Percentiles rank a stretch among this genome's conserved stretches.
Evolutionary conservation across 2,113 vertebrate genomes (phyloP).

Genomic region (Stictonetta naevosa): DNA sequence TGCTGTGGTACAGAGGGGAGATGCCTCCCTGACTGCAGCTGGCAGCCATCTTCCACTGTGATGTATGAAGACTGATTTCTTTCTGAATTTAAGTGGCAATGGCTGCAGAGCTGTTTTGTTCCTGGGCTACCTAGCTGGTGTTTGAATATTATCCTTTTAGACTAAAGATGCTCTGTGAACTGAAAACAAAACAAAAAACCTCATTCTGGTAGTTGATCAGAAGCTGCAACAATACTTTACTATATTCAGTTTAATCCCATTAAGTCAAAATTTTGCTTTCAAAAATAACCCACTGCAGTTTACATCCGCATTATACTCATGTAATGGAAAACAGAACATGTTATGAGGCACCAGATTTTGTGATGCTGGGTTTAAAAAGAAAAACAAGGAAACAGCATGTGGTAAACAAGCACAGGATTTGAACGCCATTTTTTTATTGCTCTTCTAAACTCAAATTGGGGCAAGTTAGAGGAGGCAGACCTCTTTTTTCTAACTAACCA

Average conservation of each 20-base stretch:
- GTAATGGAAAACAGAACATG: not conserved
- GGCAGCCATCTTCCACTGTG: not conserved
- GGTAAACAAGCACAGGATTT: not conserved
- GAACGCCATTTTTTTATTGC: not conserved
- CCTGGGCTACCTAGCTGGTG: not conserved
- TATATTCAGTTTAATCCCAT: not conserved
- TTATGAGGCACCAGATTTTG: not conserved
- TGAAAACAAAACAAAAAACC: too few species aligned
- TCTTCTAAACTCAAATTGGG: not conserved
- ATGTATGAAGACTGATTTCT: not conserved
- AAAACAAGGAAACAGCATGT: not conserved
- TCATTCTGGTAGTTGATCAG: not conserved
- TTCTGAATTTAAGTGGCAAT: not conserved
- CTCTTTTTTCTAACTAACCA: not conserved
- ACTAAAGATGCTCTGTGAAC: not conserved
- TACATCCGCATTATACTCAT: not conserved
- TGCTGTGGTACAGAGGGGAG: not conserved
- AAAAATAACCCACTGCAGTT: not conserved
- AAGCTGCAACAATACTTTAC: not conserved
- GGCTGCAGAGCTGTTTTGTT: not conserved
- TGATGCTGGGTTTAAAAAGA: not conserved
- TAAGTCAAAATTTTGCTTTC: not conserved
- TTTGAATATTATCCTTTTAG: not conserved
- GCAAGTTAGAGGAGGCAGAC: not conserved
- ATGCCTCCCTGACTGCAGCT: constrained; percentile 19